phyloP scores from a whole-genome alignment of 2,113 vertebrate genomes.

The Tympanuchus pallidicinctus region DNA sequence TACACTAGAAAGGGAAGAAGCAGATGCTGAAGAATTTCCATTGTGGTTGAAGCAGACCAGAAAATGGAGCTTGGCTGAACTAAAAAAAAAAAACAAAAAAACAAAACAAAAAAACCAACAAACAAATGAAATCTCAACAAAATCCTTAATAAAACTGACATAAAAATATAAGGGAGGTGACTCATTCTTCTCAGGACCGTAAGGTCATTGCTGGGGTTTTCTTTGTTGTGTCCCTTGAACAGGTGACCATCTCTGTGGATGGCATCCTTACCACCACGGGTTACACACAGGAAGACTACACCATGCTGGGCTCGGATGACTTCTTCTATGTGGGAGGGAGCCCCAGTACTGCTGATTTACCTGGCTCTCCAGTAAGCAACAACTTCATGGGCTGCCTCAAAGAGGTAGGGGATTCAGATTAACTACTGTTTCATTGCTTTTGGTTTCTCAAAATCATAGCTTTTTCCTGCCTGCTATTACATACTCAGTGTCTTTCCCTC shows the following conservation, averaged over 20 bases:
- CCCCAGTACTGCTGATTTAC: conserved; percentile 95
- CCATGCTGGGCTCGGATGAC: conserved; percentile 98
- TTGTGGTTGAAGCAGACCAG: conserved; percentile 79
- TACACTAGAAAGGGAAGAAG: conserved; percentile 71
- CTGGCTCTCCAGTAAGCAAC: conserved; percentile 98
- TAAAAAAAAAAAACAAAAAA: conserved; percentile 48
- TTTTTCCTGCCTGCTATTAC: background rate
- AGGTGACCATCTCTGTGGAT: conserved; percentile 99
- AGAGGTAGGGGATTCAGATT: conserved; percentile 84
- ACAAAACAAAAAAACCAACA: background rate
- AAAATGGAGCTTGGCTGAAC: conserved; percentile 81
- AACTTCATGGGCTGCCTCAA: conserved; percentile 99
- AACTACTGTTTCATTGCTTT: background rate
- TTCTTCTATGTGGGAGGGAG: conserved; percentile 99
- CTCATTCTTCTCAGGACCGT: conserved; percentile 34
- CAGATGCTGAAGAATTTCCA: conserved; percentile 50
- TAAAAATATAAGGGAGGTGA: conserved; percentile 71
- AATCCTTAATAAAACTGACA: conserved; percentile 66
- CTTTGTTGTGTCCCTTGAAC: conserved; percentile 81
- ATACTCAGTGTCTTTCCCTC: background rate
- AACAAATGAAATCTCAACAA: conserved; percentile 60
- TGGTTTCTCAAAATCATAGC: background rate
- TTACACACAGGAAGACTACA: conserved; percentile 99
- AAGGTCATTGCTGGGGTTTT: conserved; percentile 89
- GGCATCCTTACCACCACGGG: conserved; percentile 98